phyloP scores from a whole-genome alignment of 2,888 invertebrate genomes.

The Nebria brevicollis region DNA sequence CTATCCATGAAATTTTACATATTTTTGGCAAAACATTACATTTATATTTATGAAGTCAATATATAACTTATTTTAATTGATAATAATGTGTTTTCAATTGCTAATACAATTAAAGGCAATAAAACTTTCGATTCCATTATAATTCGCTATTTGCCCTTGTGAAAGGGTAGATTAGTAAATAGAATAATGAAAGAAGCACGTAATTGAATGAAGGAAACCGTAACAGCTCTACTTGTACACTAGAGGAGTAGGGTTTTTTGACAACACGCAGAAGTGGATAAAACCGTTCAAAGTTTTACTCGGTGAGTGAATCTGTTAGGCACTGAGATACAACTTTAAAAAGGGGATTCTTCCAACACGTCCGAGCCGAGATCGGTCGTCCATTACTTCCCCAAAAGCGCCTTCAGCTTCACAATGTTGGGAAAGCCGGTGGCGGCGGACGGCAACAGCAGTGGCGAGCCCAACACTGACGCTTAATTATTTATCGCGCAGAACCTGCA shows the following conservation, averaged over 20 bases:
- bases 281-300: constrained; percentile 38
- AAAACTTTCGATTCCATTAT: not conserved
- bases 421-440: not conserved
- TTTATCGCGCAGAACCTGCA: constrained; percentile 44
- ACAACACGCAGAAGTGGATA: constrained; percentile 7
- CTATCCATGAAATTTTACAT: too few relatives aligned
- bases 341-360: constrained; percentile 51
- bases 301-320: constrained; percentile 17
- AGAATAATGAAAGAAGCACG: not conserved
- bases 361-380: constrained; percentile 49
- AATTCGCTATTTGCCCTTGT: not conserved
- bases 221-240: not conserved
- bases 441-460: not conserved
- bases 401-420: constrained; percentile 12
- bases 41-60: too few relatives aligned
- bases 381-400: constrained; percentile 48
- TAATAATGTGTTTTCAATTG: too few relatives aligned
- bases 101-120: too few relatives aligned
- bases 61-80: too few relatives aligned
- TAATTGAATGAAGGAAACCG: not conserved
- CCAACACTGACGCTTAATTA: constrained; percentile 43
- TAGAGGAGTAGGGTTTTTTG: not conserved
- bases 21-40: too few relatives aligned
- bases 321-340: constrained; percentile 52
- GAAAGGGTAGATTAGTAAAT: not conserved